phyloP scores from a whole-genome alignment of 2,113 vertebrate genomes.

The Crotalus horridus region DNA sequence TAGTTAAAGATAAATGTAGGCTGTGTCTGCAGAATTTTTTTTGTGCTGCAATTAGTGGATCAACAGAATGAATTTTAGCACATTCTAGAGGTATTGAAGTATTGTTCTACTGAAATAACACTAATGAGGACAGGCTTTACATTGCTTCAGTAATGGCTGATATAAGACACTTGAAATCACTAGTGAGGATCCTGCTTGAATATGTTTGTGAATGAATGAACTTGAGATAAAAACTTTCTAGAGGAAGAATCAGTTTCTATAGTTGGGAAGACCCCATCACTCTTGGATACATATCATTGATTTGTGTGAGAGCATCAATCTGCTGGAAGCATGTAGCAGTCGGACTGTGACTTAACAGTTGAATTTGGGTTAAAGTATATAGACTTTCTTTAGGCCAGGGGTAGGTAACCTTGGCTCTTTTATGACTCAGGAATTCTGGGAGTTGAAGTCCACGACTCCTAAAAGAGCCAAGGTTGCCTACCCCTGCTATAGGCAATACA shows the following conservation, averaged over 20 bases:
- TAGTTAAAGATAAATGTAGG: not conserved
- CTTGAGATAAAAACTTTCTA: too few species aligned
- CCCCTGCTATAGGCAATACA: too few species aligned
- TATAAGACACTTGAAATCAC: not conserved
- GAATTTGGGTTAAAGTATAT: not conserved
- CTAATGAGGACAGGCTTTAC: not conserved
- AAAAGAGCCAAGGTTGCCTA: too few species aligned
- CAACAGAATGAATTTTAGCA: not conserved
- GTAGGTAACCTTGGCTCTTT: too few species aligned
- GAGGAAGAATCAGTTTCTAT: not conserved
- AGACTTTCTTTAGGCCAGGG: not conserved
- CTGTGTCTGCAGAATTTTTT: not conserved
- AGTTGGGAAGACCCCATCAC: not conserved
- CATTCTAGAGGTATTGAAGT: not conserved
- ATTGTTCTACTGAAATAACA: not conserved
- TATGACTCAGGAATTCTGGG: too few species aligned
- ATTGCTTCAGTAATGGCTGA: not conserved
- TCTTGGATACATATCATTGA: not conserved
- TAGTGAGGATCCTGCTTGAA: not conserved
- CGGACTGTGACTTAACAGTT: not conserved
- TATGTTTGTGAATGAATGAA: not conserved
- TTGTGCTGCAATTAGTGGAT: not conserved
- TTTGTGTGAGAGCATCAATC: not conserved
- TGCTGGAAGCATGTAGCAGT: not conserved
- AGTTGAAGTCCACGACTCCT: too few species aligned